These are phyloP conservation scores for Morbakka virulenta DNA, from an alignment of 30 jellyfish, hydroid and myxozoan species.

Conservation along the genomic window DNA sequence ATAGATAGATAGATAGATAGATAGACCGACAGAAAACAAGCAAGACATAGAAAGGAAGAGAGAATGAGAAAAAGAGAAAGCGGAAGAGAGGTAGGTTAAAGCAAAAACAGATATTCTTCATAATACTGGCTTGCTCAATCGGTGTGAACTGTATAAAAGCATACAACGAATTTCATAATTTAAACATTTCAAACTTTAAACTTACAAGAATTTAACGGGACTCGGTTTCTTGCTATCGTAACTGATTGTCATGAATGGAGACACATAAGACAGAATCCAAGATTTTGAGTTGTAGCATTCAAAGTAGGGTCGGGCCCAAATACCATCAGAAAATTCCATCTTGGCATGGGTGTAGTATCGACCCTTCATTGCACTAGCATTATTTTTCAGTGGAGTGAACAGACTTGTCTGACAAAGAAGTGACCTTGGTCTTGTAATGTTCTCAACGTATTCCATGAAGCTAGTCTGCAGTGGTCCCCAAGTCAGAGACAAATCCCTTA, in stretches of 20 bases:
- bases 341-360: slow-evolving; percentile 58
- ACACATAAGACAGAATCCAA: slow-evolving; percentile 54
- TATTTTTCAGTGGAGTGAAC: slow-evolving; percentile 47
- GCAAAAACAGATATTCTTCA: too few relatives aligned
- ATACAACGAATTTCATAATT: too few relatives aligned
- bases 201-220: too few relatives aligned
- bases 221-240: too few relatives aligned
- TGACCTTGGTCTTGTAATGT: slow-evolving; percentile 41
- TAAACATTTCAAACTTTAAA: too few relatives aligned
- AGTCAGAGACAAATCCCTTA: slow-evolving; percentile 44
- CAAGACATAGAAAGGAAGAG: too few relatives aligned
- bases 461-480: slow-evolving; percentile 64
- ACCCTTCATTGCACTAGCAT: slow-evolving; percentile 1
- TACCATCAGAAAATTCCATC: slow-evolving; percentile 47
- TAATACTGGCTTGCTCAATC: too few relatives aligned
- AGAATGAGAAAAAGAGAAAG: too few relatives aligned
- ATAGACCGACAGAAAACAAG: too few relatives aligned
- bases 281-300: slow-evolving; percentile 58
- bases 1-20: too few relatives aligned
- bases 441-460: slow-evolving; percentile 33
- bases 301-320: slow-evolving; percentile 72
- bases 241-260: slow-evolving; percentile 51
- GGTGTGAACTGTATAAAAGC: too few relatives aligned
- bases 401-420: slow-evolving; percentile 43
- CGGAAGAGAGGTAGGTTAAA: too few relatives aligned